phyloP scores from a whole-genome alignment of 2,888 invertebrate genomes.

The Bembecia ichneumoniformis region DNA sequence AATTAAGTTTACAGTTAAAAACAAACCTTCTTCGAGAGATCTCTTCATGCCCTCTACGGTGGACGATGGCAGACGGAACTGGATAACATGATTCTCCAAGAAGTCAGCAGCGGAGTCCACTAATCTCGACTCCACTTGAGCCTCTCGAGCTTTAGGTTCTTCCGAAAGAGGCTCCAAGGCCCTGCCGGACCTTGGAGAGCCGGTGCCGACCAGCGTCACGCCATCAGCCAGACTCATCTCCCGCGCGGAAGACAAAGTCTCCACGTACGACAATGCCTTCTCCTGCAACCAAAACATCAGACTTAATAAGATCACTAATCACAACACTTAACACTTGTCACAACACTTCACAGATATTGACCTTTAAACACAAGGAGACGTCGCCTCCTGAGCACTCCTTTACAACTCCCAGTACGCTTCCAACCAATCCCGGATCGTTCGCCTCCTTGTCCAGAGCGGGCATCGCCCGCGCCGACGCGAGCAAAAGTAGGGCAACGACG shows the following conservation, averaged over 20 bases:
- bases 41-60: constrained; percentile 82
- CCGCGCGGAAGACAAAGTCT: constrained; percentile 64
- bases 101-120: constrained; percentile 83
- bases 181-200: constrained; percentile 73
- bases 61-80: constrained; percentile 83
- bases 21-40: constrained; percentile 84
- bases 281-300: constrained; percentile 73
- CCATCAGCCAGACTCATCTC: constrained; percentile 75
- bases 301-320: constrained; percentile 27
- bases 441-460: constrained; percentile 68
- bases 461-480: constrained; percentile 61
- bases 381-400: constrained; percentile 80
- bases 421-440: constrained; percentile 50
- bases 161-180: constrained; percentile 77
- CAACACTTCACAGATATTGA: constrained; percentile 24
- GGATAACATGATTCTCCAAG: constrained; percentile 84
- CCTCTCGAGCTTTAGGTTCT: constrained; percentile 81
- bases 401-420: constrained; percentile 74
- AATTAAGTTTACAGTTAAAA: not conserved
- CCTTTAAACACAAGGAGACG: constrained; percentile 81
- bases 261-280: constrained; percentile 80
- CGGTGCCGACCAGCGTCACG: constrained; percentile 64
- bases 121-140: constrained; percentile 80
- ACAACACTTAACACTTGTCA: constrained; percentile 3
- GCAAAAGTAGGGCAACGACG: constrained; percentile 63